Conservation (phyloP, 2,888 invertebrate species). For the Cheilosia variabilis region DNA sequence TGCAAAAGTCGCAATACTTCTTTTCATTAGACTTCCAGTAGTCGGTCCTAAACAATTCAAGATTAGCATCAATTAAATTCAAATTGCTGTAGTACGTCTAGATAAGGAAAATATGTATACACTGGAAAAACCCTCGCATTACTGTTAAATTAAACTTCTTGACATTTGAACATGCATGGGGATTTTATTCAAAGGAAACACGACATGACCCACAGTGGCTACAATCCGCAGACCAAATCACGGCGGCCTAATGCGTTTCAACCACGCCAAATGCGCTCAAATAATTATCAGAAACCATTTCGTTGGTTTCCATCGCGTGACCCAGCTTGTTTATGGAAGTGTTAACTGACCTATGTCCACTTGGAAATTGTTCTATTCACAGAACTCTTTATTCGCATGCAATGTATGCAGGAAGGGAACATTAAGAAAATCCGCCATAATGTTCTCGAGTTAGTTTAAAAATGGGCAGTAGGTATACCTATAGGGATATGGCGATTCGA, state of each 20-base stretch:
- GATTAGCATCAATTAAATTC: slow-evolving; percentile 16
- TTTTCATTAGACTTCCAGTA: slow-evolving; percentile 98
- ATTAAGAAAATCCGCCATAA: slow-evolving; percentile 1
- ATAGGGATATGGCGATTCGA: slow-evolving; percentile 44
- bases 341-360: slow-evolving; percentile 60
- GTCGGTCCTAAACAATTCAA: slow-evolving; percentile 89
- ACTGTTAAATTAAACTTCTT: slow-evolving; percentile 34
- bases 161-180: not conserved
- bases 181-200: slow-evolving; percentile 25
- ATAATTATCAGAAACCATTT: slow-evolving; percentile 43
- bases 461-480: not conserved
- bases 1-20: slow-evolving; percentile 98
- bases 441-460: slow-evolving; percentile 35
- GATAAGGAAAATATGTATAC: slow-evolving; percentile 24
- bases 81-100: not conserved
- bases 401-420: slow-evolving; percentile 16
- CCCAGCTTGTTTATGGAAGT: slow-evolving; percentile 33
- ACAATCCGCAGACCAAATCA: slow-evolving; percentile 33
- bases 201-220: slow-evolving; percentile 8
- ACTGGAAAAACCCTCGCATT: slow-evolving; percentile 30
- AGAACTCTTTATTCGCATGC: slow-evolving; percentile 40
- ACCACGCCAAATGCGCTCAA: slow-evolving; percentile 55
- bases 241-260: slow-evolving; percentile 16
- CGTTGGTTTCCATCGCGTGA: slow-evolving; percentile 55
- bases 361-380: slow-evolving; percentile 24